Percentiles rank a stretch among this genome's conserved stretches.
Evolutionary conservation across 2,888 invertebrate genomes (phyloP).

Genomic region (Crematogaster levior): DNA sequence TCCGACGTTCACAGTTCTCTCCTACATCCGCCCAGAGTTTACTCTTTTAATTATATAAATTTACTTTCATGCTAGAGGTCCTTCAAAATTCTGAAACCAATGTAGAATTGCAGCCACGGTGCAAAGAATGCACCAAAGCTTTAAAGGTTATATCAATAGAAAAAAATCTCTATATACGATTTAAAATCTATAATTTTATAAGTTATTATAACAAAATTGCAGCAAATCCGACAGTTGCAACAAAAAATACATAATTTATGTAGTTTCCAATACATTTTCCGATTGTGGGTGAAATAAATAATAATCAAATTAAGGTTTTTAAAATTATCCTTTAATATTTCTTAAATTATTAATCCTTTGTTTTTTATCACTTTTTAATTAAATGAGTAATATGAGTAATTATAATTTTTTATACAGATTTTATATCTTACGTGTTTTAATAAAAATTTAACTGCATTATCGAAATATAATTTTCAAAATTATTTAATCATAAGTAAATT

Average conservation of each 20-base stretch:
- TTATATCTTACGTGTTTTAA: neutral
- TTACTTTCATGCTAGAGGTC: conserved; percentile 28
- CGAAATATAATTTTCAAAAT: conserved; percentile 2
- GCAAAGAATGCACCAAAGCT: neutral
- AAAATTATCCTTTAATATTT: neutral
- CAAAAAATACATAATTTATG: neutral
- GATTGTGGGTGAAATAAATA: neutral
- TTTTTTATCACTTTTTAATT: neutral
- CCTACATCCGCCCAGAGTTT: neutral
- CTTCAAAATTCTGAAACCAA: conserved; percentile 18
- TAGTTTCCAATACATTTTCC: neutral
- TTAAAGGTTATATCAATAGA: neutral
- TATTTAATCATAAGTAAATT: neutral
- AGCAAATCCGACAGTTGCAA: neutral
- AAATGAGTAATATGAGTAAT: neutral
- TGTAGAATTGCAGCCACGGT: neutral
- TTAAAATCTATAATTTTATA: neutral
- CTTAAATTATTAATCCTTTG: neutral
- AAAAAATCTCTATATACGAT: neutral
- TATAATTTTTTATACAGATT: neutral
- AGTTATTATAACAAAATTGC: conserved; percentile 1
- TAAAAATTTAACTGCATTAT: neutral
- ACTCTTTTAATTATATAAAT: conserved; percentile 24
- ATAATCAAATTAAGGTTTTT: neutral
- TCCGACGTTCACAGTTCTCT: conserved; percentile 13